phyloP scores from a whole-genome alignment of 2,113 vertebrate genomes.

The Hippocampus guttulatus region DNA sequence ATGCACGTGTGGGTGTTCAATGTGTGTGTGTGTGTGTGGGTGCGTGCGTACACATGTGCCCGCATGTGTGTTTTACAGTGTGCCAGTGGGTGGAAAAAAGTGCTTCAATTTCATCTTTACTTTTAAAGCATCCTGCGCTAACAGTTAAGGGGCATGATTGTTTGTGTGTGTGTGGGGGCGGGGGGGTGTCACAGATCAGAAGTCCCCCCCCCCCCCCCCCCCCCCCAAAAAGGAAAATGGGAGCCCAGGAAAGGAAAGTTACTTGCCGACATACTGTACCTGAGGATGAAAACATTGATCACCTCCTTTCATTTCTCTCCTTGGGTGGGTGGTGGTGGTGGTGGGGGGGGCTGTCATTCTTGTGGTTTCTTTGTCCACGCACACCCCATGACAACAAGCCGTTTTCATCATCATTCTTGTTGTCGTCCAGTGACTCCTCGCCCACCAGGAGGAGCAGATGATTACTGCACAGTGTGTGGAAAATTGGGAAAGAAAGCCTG shows the following conservation, averaged over 20 bases:
- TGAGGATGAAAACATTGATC: not conserved
- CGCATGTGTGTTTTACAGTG: not conserved
- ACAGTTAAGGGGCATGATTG: conserved; percentile 21
- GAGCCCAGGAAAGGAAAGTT: not conserved
- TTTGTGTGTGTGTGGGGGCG: not conserved
- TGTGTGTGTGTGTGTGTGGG: not conserved
- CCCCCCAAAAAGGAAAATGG: not conserved
- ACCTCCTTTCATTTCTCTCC: not conserved
- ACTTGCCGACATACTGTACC: not conserved
- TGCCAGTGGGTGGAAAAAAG: conserved; percentile 11
- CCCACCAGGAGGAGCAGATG: not conserved
- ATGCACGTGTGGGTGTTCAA: not conserved
- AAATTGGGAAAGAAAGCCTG: not conserved
- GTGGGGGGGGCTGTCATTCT: not conserved
- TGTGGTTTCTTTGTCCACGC: not conserved
- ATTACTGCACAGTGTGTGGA: not conserved
- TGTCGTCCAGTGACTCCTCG: not conserved
- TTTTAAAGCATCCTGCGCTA: conserved; percentile 49
- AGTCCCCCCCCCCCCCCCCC: not conserved
- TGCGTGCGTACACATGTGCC: not conserved
- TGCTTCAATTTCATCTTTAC: conserved; percentile 31
- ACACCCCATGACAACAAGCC: not conserved
- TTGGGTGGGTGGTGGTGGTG: no score
- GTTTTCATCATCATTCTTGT: not conserved
- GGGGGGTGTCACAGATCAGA: conserved; percentile 15